Conservation (phyloP, 2,888 invertebrate species). For the Drosophila paracracens region DNA sequence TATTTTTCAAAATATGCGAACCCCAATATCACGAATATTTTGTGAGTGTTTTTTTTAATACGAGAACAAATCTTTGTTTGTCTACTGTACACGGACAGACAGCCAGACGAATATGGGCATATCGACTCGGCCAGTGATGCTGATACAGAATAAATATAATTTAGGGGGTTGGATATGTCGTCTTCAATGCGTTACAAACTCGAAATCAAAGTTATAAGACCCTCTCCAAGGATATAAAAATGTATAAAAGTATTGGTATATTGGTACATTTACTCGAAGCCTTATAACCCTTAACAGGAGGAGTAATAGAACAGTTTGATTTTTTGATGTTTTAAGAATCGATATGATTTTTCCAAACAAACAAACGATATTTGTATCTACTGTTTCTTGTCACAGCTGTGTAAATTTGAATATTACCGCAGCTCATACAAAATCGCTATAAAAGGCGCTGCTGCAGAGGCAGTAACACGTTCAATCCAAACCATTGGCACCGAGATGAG, state of each 20-base stretch:
- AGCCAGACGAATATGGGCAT: too few species aligned
- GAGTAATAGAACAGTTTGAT: not conserved
- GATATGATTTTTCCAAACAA: not conserved
- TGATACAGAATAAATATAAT: not conserved
- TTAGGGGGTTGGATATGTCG: too few species aligned
- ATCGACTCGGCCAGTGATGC: not conserved
- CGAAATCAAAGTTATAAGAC: too few species aligned
- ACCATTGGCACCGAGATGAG: conserved; percentile 9
- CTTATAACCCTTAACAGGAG: not conserved
- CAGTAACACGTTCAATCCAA: conserved; percentile 4
- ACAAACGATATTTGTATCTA: not conserved
- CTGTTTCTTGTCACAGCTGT: not conserved
- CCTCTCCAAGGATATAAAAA: not conserved
- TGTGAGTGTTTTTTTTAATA: too few species aligned
- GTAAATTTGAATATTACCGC: not conserved
- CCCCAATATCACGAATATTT: too few species aligned
- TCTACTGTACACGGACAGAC: too few species aligned
- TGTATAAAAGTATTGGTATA: not conserved
- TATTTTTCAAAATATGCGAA: too few species aligned
- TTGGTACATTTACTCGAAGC: not conserved
- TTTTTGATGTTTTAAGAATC: not conserved
- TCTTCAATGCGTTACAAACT: too few species aligned
- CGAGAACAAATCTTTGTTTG: too few species aligned
- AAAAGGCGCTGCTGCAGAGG: conserved; percentile 1
- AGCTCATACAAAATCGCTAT: not conserved